Conservation (phyloP, 35 echinoderm and acorn worm species). For the Holothuria glaberrima region DNA sequence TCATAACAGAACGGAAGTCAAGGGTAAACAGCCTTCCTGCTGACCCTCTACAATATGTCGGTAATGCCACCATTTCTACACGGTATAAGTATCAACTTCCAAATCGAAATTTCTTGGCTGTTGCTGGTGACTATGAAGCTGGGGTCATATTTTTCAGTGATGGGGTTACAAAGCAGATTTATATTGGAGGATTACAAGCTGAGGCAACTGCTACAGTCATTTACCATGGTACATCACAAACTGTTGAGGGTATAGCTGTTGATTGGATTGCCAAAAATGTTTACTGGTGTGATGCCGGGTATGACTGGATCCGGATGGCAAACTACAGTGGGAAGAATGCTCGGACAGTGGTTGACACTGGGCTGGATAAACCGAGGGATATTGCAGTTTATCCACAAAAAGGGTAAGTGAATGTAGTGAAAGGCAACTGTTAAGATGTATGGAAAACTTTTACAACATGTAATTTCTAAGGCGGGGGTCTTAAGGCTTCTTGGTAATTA, state of each 20-base stretch:
- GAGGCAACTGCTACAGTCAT: slow-evolving; percentile 52
- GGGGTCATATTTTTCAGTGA: slow-evolving; percentile 78
- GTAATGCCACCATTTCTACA: slow-evolving; percentile 41
- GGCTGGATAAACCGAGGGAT: slow-evolving; percentile 85
- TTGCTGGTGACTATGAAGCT: slow-evolving; percentile 78
- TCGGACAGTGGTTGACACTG: slow-evolving; percentile 68
- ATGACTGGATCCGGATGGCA: slow-evolving; percentile 89
- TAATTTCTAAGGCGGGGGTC: no score
- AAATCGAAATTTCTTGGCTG: slow-evolving; percentile 65
- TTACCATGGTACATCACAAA: slow-evolving; percentile 71
- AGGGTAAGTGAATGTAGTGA: slow-evolving; percentile 79
- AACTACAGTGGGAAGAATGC: slow-evolving; percentile 72
- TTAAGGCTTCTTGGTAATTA: no score
- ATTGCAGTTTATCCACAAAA: slow-evolving; percentile 74
- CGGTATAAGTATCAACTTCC: slow-evolving; percentile 61
- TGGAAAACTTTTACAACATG: no score
- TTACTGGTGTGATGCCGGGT: slow-evolving; percentile 85
- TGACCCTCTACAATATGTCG: slow-evolving; percentile 60
- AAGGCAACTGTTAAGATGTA: no score
- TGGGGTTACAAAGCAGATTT: slow-evolving; percentile 65
- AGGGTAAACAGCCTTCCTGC: slow-evolving; percentile 87
- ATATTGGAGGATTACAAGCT: slow-evolving; percentile 67
- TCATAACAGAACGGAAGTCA: slow-evolving; percentile 45
- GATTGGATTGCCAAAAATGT: slow-evolving; percentile 93
- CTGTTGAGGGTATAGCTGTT: slow-evolving; percentile 95